These are phyloP conservation scores for Tachina fera DNA, from an alignment of 2,888 invertebrate species.

Conservation along the genomic window DNA sequence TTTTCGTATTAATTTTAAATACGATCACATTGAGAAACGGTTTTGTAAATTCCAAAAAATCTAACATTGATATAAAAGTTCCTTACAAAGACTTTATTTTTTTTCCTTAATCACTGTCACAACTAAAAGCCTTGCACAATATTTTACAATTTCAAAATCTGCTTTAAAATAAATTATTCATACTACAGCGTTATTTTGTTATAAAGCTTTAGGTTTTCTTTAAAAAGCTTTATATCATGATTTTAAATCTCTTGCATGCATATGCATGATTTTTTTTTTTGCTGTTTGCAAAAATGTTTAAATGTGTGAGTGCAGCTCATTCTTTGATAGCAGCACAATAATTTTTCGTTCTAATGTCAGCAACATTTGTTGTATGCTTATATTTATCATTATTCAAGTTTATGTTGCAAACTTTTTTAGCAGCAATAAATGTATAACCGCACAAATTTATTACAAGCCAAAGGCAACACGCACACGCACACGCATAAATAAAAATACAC, in stretches of 20 bases:
- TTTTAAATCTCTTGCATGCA: not conserved
- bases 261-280: not conserved
- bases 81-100: not conserved
- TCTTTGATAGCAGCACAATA: too few species aligned
- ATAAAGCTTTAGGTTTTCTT: slow-evolving; percentile 11
- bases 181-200: not conserved
- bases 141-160: not conserved
- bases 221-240: not conserved
- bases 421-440: not conserved
- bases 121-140: not conserved
- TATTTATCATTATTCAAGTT: slow-evolving; percentile 50
- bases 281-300: too few species aligned
- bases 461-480: not conserved
- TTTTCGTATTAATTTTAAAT: too few species aligned
- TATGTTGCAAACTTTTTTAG: slow-evolving; percentile 30
- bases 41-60: too few species aligned
- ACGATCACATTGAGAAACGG: too few species aligned
- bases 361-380: slow-evolving; percentile 46
- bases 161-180: not conserved
- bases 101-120: not conserved
- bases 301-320: not conserved
- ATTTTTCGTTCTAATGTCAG: slow-evolving; percentile 38
- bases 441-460: not conserved
- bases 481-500: too few species aligned
- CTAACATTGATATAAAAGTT: too few species aligned